phyloP scores from a whole-genome alignment of 2,888 invertebrate genomes.

The Sphaeridia pumilis region DNA sequence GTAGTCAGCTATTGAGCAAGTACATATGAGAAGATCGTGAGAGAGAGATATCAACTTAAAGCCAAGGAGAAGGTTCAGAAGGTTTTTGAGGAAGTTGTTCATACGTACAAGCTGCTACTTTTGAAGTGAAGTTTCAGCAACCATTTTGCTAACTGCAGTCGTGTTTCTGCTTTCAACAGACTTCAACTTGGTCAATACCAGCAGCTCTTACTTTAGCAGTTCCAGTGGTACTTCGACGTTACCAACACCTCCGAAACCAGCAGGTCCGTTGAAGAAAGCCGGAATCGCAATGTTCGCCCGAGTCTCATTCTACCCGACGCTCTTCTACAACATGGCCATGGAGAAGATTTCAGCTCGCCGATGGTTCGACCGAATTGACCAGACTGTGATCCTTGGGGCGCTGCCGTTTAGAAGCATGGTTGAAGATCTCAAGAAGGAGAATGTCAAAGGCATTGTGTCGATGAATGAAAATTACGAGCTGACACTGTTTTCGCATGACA shows the following conservation, averaged over 20 bases:
- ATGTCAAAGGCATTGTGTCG: constrained; percentile 85
- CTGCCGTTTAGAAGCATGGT: constrained; percentile 84
- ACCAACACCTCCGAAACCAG: constrained; percentile 1
- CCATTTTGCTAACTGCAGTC: too few relatives aligned
- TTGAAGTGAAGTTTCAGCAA: too few relatives aligned
- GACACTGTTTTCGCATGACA: constrained; percentile 66
- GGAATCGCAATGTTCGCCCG: constrained; percentile 62
- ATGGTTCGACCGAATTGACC: constrained; percentile 95
- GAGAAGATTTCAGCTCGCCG: constrained; percentile 69
- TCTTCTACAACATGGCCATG: constrained; percentile 89
- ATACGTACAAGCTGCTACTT: too few relatives aligned
- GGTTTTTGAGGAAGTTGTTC: too few relatives aligned
- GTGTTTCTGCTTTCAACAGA: too few relatives aligned
- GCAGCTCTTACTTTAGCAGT: too few relatives aligned
- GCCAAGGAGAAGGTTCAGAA: too few relatives aligned
- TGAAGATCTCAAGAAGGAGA: constrained; percentile 57
- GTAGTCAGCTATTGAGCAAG: too few relatives aligned
- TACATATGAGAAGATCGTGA: too few relatives aligned
- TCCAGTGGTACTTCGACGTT: too few relatives aligned
- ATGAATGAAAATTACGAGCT: constrained; percentile 97
- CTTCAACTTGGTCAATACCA: too few relatives aligned
- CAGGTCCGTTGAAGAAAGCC: constrained; percentile 12
- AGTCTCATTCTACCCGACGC: constrained; percentile 82
- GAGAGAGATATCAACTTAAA: too few relatives aligned
- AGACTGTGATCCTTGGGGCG: constrained; percentile 87